phyloP scores from a whole-genome alignment of 2,113 vertebrate genomes.

The Cepphus grylle region DNA sequence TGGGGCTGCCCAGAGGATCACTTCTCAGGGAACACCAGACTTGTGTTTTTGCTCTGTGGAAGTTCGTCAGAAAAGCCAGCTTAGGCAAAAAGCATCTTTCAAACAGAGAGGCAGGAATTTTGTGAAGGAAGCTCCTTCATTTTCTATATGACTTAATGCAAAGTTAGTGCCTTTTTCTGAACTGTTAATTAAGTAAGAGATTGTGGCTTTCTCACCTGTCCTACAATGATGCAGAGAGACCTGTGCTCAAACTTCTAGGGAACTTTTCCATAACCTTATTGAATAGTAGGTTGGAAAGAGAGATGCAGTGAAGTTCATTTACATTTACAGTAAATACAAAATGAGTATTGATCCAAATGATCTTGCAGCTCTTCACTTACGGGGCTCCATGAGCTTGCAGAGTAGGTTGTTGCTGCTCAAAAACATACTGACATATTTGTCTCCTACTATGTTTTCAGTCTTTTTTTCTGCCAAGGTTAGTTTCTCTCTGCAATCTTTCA shows the following conservation, averaged over 20 bases:
- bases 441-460: neutral
- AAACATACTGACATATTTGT: neutral
- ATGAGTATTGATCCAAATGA: neutral
- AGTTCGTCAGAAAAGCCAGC: neutral
- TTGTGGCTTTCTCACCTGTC: neutral
- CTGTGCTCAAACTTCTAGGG: neutral
- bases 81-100: neutral
- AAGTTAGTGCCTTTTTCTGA: neutral
- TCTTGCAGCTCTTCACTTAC: neutral
- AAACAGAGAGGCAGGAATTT: neutral
- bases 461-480: neutral
- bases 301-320: neutral
- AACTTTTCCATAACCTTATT: neutral
- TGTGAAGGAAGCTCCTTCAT: neutral
- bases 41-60: neutral
- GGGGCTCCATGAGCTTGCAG: neutral
- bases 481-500: neutral
- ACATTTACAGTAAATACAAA: neutral
- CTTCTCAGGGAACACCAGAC: neutral
- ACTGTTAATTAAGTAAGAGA: neutral
- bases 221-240: neutral
- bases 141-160: neutral
- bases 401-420: neutral
- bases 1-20: neutral
- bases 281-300: neutral